Conservation (phyloP, 1,140 invertebrate species). For the Anoplolepis gracilipes region DNA sequence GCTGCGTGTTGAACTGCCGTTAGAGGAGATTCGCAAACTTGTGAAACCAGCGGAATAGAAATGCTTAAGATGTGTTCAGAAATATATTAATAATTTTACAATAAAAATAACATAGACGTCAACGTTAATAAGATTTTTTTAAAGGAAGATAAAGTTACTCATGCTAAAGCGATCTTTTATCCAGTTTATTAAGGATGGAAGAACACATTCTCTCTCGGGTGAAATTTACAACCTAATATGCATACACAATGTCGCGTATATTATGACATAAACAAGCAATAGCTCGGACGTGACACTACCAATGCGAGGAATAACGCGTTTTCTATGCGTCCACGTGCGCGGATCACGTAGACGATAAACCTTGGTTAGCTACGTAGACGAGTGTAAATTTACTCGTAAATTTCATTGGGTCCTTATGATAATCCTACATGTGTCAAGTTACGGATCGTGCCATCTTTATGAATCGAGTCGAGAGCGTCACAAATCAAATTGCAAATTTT, state of each 20-base stretch:
- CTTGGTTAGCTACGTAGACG: background rate
- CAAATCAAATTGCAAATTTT: background rate
- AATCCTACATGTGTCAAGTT: background rate
- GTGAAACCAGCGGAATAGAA: background rate
- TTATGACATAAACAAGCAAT: slow-evolving; percentile 13
- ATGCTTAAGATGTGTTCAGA: background rate
- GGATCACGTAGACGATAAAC: background rate
- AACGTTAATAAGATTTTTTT: background rate
- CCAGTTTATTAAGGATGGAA: background rate
- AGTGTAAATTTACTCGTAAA: slow-evolving; percentile 21
- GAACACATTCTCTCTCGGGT: background rate
- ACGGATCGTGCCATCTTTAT: background rate
- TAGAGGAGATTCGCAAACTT: slow-evolving; percentile 29
- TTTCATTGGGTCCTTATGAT: background rate
- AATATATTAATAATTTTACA: background rate
- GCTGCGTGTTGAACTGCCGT: slow-evolving; percentile 18
- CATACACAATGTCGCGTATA: background rate
- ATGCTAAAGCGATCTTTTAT: background rate
- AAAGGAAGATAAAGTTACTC: too few species aligned
- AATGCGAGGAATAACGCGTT: slow-evolving; percentile 1
- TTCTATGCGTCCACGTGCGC: background rate
- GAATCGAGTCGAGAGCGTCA: background rate
- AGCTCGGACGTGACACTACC: background rate
- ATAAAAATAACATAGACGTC: background rate
- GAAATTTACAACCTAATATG: slow-evolving; percentile 21